Conservation (phyloP, 2,113 vertebrate species). For the Herpailurus yagouaroundi region DNA sequence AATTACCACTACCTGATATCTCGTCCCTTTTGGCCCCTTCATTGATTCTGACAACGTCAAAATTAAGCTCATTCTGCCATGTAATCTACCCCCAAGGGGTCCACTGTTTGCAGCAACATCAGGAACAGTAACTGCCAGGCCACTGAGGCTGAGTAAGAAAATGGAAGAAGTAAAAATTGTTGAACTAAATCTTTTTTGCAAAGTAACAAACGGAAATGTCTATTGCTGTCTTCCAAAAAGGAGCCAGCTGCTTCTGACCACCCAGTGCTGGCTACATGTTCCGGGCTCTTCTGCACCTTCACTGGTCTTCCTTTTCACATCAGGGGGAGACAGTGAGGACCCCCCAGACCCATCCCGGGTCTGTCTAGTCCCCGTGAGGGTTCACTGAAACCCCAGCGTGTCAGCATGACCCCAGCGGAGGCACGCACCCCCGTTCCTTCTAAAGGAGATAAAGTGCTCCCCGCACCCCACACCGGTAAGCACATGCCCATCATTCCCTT, state of each 20-base stretch:
- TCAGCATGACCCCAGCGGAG: not conserved
- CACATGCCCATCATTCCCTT: not conserved
- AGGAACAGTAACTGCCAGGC: not conserved
- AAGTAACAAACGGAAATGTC: not conserved
- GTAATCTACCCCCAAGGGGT: not conserved
- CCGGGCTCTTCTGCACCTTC: not conserved
- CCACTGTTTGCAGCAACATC: not conserved
- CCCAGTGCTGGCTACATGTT: not conserved
- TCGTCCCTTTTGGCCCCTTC: not conserved
- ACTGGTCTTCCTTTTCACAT: not conserved
- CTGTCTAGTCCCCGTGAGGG: not conserved
- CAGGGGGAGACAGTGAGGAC: not conserved
- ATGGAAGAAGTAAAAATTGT: constrained; percentile 45
- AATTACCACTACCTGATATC: not conserved
- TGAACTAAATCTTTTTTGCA: constrained; percentile 31
- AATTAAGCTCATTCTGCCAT: constrained; percentile 36
- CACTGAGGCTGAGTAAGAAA: not conserved
- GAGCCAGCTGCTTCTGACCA: not conserved
- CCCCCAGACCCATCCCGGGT: not conserved
- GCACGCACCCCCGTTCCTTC: not conserved
- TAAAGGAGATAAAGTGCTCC: not conserved
- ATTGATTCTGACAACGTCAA: constrained; percentile 48
- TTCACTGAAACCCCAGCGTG: not conserved
- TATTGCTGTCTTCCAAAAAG: not conserved
- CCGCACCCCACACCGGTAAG: fast-evolving